Evolutionary conservation across 2,113 vertebrate species (phyloP), one percentile per base, ranked within the genome.

Genomic region (Grus americana): DNA sequence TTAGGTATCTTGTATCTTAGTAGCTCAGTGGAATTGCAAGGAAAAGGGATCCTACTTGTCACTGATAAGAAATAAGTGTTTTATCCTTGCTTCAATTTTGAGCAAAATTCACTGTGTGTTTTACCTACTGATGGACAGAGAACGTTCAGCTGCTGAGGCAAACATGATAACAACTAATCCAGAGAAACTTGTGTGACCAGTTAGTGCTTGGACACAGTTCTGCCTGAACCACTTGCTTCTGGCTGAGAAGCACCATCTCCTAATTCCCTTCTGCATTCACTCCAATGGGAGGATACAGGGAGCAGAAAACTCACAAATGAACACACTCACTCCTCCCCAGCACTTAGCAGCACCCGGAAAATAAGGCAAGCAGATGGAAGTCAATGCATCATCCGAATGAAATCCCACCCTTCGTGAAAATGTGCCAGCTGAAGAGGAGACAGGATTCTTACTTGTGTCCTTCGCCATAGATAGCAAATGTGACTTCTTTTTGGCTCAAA

Each of bases 321-420:
- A 52, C 79, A 88, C 47, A 11, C 32, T 85, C 38, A 19, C 65
- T 94, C 93, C 92, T 92, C 91, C 92, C 76, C 44, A 81, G 76
- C 83, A 79, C 52, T 95, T 89, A 84, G 55, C 65, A 96, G 72
- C 57, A 96, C 38, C 47, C 74, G 36, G 67, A 81, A 95, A 88
- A 96, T 66, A 84, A 92, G 76, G 57, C 75, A 92, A 95, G 84
- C 96, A 97, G 93, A 94, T 96, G 96, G 96, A 40, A 93, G 47
- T 40, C 86, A 80, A 74, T 97, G 86, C 65, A 91, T 95, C 88
- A 97, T 88, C 90, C 72, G 87, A 88, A 92, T 61, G 36, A 96
- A 95, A 88, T 92, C 88, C 90, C 68, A 95, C 80, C 88, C 86
- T 84, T 86, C 3, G 5, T 24, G 83, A 93, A 80, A 96, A 84